Percentiles rank a stretch among this genome's conserved stretches.
phyloP scores from a whole-genome alignment of 2,113 vertebrate species.

The Lophura nycthemera region DNA sequence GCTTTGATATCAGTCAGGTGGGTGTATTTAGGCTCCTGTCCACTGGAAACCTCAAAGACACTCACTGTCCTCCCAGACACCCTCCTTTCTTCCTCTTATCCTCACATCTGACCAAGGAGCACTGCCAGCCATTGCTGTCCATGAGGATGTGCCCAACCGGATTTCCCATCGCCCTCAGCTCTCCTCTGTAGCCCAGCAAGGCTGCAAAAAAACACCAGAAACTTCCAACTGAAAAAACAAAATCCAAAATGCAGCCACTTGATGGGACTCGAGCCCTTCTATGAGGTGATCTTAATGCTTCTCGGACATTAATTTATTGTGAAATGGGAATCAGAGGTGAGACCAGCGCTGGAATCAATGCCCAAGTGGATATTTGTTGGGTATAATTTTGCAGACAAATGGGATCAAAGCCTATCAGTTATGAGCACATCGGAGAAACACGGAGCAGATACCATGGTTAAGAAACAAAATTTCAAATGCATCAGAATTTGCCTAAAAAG shows the following conservation, averaged over 20 bases:
- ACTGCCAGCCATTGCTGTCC: neutral
- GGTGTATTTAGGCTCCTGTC: neutral
- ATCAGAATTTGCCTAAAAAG: neutral
- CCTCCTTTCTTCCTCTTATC: neutral
- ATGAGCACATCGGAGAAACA: neutral
- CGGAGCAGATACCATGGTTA: neutral
- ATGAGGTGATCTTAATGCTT: neutral
- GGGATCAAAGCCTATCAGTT: neutral
- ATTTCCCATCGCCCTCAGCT: neutral
- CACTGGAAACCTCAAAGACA: neutral
- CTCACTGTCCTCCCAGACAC: neutral
- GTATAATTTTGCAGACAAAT: neutral
- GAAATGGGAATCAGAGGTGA: neutral
- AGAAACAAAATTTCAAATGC: neutral
- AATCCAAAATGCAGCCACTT: neutral
- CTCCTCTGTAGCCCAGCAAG: neutral
- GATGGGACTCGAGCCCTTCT: neutral
- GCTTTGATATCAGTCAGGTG: rapidly evolving
- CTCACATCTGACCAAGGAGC: rapidly evolving
- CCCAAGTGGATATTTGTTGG: neutral
- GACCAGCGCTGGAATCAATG: neutral
- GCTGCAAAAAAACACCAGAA: neutral
- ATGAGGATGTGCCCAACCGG: neutral
- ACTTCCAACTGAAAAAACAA: neutral
- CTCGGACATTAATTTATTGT: neutral